Evolutionary conservation across 2,113 vertebrate species (phyloP).

Genomic region (Sander vitreus): DNA sequence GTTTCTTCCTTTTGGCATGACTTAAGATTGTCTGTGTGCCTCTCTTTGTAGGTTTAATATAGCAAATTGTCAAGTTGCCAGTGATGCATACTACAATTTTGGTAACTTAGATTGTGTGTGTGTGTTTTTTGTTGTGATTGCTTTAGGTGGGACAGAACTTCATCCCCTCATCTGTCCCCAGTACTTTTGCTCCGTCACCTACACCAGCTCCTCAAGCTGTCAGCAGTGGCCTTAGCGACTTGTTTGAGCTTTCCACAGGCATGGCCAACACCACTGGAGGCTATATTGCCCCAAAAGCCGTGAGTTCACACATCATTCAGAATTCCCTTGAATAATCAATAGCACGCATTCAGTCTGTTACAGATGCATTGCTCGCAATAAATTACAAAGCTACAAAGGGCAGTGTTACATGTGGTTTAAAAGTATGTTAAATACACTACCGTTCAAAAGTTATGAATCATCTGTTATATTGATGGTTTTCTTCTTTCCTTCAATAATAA

Average conservation of each 20-base stretch:
- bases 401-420: background rate
- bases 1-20: conserved; percentile 32
- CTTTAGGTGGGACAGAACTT: conserved; percentile 97
- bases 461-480: too few relatives aligned
- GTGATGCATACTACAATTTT: background rate
- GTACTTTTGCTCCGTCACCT: conserved; percentile 96
- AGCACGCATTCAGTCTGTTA: background rate
- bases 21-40: conserved; percentile 11
- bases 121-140: conserved; percentile 9
- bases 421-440: too few relatives aligned
- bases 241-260: conserved; percentile 95
- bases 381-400: background rate
- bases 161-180: conserved; percentile 95
- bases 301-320: conserved; percentile 78
- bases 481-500: too few relatives aligned
- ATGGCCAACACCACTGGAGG: conserved; percentile 96
- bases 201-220: conserved; percentile 94
- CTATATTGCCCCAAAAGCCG: conserved; percentile 90
- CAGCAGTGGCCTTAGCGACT: conserved; percentile 94
- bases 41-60: conserved; percentile 17
- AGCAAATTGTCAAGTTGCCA: conserved; percentile 1
- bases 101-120: background rate
- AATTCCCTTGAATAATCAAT: background rate
- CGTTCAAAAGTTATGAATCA: too few relatives aligned
- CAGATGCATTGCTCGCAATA: background rate